Percentiles rank a stretch among this genome's conserved stretches.
These are phyloP conservation scores for Caranx melampygus DNA, from an alignment of 2,113 vertebrate genomes.

Conservation along the genomic window DNA sequence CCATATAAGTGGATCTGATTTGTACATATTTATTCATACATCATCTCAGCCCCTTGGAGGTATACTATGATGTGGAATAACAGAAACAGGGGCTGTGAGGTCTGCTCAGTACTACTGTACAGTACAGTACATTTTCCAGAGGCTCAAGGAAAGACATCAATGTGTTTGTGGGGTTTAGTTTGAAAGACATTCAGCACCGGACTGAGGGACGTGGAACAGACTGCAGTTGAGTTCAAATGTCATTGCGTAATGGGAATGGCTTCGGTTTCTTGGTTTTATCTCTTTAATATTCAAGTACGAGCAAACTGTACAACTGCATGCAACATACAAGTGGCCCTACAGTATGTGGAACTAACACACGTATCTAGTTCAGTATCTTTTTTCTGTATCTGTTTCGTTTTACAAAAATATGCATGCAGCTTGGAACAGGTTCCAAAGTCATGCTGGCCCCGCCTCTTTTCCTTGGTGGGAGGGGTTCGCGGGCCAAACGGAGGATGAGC, in stretches of 20 bases:
- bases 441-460: conserved; percentile 85
- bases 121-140: conserved; percentile 90
- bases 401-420: conserved; percentile 98
- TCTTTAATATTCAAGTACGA: conserved; percentile 94
- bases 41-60: conserved; percentile 90
- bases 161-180: conserved; percentile 67
- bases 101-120: conserved; percentile 92
- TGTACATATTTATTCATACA: conserved; percentile 89
- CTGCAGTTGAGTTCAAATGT: conserved; percentile 87
- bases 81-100: conserved; percentile 81
- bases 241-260: conserved; percentile 95
- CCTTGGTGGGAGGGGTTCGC: conserved; percentile 85
- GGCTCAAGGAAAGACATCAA: conserved; percentile 87
- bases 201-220: conserved; percentile 85
- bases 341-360: conserved; percentile 95
- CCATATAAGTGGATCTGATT: conserved; percentile 81
- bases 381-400: conserved; percentile 80
- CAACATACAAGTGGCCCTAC: conserved; percentile 98
- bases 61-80: conserved; percentile 89
- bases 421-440: conserved; percentile 91
- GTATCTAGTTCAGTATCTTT: conserved; percentile 90
- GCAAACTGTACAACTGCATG: conserved; percentile 99
- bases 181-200: conserved; percentile 94
- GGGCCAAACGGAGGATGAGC: conserved; percentile 84
- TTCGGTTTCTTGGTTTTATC: conserved; percentile 96